Percentiles rank a stretch among this genome's conserved stretches.
phyloP scores from a whole-genome alignment of 2,113 vertebrate species.

The Setophaga coronata region DNA sequence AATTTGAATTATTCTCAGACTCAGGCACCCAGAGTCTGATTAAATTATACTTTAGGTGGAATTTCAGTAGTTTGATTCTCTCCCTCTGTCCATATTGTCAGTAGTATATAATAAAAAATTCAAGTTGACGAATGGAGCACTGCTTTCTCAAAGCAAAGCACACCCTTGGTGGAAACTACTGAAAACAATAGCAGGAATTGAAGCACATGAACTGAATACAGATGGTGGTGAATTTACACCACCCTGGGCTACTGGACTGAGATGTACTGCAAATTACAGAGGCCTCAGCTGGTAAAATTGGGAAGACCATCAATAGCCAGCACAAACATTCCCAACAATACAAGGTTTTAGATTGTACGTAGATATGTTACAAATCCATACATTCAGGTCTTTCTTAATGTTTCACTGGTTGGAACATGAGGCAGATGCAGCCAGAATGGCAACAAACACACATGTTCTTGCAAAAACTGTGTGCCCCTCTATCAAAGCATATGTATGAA shows the following conservation, averaged over 20 bases:
- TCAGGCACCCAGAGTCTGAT: not conserved
- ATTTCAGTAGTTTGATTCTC: not conserved
- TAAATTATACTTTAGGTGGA: not conserved
- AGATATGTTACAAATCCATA: not conserved
- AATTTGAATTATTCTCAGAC: not conserved
- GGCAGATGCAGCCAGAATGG: not conserved
- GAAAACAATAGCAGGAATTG: slow-evolving; percentile 56
- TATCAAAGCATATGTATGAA: not conserved
- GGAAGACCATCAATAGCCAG: not conserved
- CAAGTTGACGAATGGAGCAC: not conserved
- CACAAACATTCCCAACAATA: not conserved
- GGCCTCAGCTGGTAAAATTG: not conserved
- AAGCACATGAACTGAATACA: not conserved
- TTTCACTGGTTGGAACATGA: not conserved
- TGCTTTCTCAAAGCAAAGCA: slow-evolving; percentile 1
- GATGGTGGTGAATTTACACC: not conserved
- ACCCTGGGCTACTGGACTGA: not conserved
- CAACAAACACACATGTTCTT: not conserved
- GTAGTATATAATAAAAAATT: not conserved
- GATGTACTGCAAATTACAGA: not conserved
- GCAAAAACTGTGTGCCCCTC: not conserved
- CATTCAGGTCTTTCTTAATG: not conserved
- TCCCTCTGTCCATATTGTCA: not conserved
- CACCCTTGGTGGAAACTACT: slow-evolving; percentile 27
- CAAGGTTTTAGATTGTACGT: fast-evolving